A percentile compares a stretch with the other conserved stretches of the same genome.
These are phyloP conservation scores for Upupa epops DNA, from an alignment of 2,113 vertebrate species.

Conservation along the genomic window DNA sequence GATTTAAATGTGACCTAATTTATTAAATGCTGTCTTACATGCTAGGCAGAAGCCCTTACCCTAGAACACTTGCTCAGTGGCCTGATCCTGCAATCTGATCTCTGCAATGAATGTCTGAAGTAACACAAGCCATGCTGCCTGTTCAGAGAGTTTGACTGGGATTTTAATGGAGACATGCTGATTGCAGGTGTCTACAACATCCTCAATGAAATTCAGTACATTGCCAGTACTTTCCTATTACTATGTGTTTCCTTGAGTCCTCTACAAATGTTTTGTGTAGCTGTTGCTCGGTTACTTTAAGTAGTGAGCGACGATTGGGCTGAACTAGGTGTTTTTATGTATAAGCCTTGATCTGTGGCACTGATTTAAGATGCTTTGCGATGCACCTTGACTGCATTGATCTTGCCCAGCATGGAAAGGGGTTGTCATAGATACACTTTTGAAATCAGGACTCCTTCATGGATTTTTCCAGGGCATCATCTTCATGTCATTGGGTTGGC, in stretches of 20 bases:
- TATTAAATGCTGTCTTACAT: slow-evolving; percentile 16
- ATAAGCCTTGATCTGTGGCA: slow-evolving; percentile 12
- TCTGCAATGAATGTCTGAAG: slow-evolving; percentile 30
- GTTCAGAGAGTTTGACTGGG: background rate
- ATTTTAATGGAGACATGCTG: background rate
- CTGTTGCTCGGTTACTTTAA: background rate
- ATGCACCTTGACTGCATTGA: slow-evolving; percentile 49
- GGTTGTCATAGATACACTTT: slow-evolving; percentile 58
- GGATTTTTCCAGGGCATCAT: slow-evolving; percentile 45
- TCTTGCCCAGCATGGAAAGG: slow-evolving; percentile 43
- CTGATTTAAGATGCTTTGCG: slow-evolving; percentile 1
- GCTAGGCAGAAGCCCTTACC: slow-evolving; percentile 40
- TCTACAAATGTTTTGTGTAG: background rate
- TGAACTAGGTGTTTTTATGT: background rate
- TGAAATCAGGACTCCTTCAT: slow-evolving; percentile 45
- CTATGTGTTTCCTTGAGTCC: background rate
- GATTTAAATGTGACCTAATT: slow-evolving; percentile 35
- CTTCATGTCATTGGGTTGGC: slow-evolving; percentile 54
- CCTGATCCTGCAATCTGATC: slow-evolving; percentile 27
- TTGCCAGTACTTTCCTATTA: background rate
- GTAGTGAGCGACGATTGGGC: background rate
- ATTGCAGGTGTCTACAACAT: background rate
- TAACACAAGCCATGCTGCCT: background rate
- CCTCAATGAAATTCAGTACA: background rate
- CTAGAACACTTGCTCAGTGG: background rate